These are phyloP conservation scores for Cheilosia vulpina DNA, from an alignment of 2,888 invertebrate species.

Conservation along the genomic window DNA sequence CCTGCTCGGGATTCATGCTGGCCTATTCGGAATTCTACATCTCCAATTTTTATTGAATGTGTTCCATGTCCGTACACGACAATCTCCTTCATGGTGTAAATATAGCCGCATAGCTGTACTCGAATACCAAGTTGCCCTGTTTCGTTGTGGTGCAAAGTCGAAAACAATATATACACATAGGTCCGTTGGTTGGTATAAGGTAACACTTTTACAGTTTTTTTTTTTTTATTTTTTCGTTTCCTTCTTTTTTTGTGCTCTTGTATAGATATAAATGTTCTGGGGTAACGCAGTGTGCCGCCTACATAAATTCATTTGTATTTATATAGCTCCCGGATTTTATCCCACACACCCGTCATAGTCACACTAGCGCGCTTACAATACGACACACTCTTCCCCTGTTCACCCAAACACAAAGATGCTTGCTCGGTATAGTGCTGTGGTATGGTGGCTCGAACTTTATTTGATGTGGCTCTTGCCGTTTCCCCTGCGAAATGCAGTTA, in stretches of 20 bases:
- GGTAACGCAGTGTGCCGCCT: constrained; percentile 24
- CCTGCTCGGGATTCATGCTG: constrained; percentile 55
- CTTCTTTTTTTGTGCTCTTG: constrained; percentile 5
- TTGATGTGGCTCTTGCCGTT: constrained; percentile 31
- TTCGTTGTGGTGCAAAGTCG: constrained; percentile 43
- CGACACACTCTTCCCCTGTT: constrained; percentile 44
- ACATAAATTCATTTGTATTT: constrained; percentile 53
- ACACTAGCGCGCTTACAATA: constrained; percentile 32
- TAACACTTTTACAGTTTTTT: constrained; percentile 29
- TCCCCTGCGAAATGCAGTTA: not conserved
- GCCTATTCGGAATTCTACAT: constrained; percentile 69
- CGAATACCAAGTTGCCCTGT: constrained; percentile 56
- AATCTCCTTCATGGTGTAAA: constrained; percentile 54
- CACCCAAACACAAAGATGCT: constrained; percentile 56
- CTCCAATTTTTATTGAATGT: constrained; percentile 66
- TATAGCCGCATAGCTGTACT: constrained; percentile 23
- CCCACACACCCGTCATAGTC: constrained; percentile 50
- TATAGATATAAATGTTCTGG: constrained; percentile 2
- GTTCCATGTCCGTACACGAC: constrained; percentile 55
- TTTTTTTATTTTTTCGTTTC: not conserved
- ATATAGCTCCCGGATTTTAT: constrained; percentile 44
- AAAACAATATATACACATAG: constrained; percentile 49
- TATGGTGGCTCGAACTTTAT: constrained; percentile 19
- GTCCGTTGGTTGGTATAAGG: constrained; percentile 45
- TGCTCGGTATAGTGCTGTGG: not conserved